phyloP scores from a whole-genome alignment of 2,797 vertebrate genomes.

The Coranthus polyacanthus region DNA sequence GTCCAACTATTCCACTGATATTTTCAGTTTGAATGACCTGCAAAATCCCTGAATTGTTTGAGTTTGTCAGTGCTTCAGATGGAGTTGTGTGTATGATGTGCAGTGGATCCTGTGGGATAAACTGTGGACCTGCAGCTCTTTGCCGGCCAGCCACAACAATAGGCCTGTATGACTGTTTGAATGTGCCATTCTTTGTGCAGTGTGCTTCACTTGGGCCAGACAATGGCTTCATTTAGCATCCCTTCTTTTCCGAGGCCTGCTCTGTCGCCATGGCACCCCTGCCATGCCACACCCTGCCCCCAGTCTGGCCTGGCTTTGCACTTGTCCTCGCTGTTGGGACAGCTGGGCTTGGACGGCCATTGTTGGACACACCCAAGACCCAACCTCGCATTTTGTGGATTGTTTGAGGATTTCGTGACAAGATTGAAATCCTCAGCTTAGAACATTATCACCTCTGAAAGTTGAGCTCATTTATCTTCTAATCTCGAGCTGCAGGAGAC shows the following conservation, averaged over 20 bases:
- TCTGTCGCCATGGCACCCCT: constrained; percentile 76
- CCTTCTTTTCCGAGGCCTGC: constrained; percentile 74
- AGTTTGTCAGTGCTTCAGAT: constrained; percentile 7
- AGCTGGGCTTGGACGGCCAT: constrained; percentile 64
- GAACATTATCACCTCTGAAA: constrained; percentile 1
- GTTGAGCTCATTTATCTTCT: neutral
- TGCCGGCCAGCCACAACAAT: constrained; percentile 77
- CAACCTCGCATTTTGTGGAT: constrained; percentile 63
- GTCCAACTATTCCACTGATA: too few species aligned
- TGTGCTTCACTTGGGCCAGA: constrained; percentile 87
- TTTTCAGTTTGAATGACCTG: constrained; percentile 10
- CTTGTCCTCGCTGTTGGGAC: constrained; percentile 74
- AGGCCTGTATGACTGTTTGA: constrained; percentile 82
- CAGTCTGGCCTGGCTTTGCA: constrained; percentile 76
- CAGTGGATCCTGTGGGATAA: constrained; percentile 64
- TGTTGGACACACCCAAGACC: constrained; percentile 69
- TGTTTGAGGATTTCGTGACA: constrained; percentile 19
- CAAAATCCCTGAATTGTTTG: neutral
- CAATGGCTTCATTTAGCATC: constrained; percentile 87
- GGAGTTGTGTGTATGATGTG: constrained; percentile 26
- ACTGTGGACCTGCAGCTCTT: constrained; percentile 60
- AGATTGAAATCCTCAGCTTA: constrained; percentile 15
- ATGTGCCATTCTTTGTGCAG: constrained; percentile 83
- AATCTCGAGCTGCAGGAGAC: neutral
- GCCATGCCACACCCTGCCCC: constrained; percentile 77